phyloP scores from a whole-genome alignment of 1,140 invertebrate genomes.

The Ceratitis capitata region DNA sequence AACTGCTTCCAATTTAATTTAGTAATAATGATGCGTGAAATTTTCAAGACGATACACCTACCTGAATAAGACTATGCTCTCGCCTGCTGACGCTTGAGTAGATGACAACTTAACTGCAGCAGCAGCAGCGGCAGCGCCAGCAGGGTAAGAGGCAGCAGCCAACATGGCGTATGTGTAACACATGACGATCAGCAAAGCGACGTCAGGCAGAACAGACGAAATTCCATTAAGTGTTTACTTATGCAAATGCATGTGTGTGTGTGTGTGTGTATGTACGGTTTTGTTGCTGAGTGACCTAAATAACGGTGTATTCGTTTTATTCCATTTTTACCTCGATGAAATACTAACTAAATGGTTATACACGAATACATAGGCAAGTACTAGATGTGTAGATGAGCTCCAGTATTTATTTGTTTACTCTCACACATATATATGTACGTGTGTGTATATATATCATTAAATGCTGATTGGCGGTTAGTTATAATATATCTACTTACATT shows the following conservation, averaged over 20 bases:
- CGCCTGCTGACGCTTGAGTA: neutral
- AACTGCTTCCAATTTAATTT: neutral
- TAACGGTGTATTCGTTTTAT: neutral
- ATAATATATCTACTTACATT: neutral
- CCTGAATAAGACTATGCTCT: neutral
- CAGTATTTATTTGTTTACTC: too few relatives aligned
- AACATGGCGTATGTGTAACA: conserved; percentile 13
- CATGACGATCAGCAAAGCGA: neutral
- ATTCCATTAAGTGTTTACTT: neutral
- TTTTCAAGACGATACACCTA: neutral
- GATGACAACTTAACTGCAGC: neutral
- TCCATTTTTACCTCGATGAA: neutral
- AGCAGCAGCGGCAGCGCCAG: neutral
- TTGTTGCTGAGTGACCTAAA: neutral
- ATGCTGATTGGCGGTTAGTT: neutral
- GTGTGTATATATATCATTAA: neutral
- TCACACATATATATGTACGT: neutral
- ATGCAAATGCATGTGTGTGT: neutral
- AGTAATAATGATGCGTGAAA: neutral
- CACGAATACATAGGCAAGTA: too few relatives aligned
- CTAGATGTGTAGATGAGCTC: neutral
- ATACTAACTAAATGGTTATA: neutral
- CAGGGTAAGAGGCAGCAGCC: neutral
- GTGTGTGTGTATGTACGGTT: neutral
- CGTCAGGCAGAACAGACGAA: neutral